Evolutionary conservation across 1,140 invertebrate species (phyloP), one percentile per base, ranked within the genome.

Genomic region (Littorina saxatilis): DNA sequence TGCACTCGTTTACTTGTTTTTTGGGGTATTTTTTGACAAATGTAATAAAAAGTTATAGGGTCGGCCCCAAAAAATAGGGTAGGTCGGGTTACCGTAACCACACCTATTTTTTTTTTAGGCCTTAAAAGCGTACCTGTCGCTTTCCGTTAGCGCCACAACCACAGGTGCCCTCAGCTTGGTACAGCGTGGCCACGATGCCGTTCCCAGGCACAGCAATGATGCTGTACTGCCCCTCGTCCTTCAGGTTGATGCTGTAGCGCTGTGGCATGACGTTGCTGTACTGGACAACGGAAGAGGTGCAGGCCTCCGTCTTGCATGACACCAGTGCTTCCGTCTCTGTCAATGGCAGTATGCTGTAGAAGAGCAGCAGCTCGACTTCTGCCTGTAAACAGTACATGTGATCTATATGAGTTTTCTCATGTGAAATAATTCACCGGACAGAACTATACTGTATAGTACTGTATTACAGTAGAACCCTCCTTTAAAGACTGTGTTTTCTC

Each of bases 311-410:
- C 29, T 63, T 35, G 58, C 76, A 78, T 32, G 76, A 61, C 52
- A 78, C 76, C 76, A 78, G 27, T 17, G 55, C 76, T 17, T 78
- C 76, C 2, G 76, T 78, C 35, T 78, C 29, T 9, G 76, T 78
- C 55, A 61, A 37, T 13, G 76, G 76, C 76, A 78, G 39, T 23
- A 78, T 66, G 39, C 76, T 66, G 23, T 63, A 63, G 58, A 78
- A 78, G 3, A 43, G 27, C 55, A 43, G 29, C 55, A 78, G 39
- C 11, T 78, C 39, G 1, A 17, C 20, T 29, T 78, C 39, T 61
- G 55, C 52, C 76, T 78, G 52, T 15, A 35, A n/a, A n/a, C n/a
- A n/a, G n/a, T n/a, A n/a, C n/a, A n/a, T n/a, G n/a, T n/a, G n/a
- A n/a, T n/a, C n/a, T n/a, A n/a, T n/a, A n/a, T n/a, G n/a, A n/a